Percentiles rank a stretch among this genome's conserved stretches.
Conservation (phyloP, 2,888 invertebrate species). For the Calameuta idolon region DNA sequence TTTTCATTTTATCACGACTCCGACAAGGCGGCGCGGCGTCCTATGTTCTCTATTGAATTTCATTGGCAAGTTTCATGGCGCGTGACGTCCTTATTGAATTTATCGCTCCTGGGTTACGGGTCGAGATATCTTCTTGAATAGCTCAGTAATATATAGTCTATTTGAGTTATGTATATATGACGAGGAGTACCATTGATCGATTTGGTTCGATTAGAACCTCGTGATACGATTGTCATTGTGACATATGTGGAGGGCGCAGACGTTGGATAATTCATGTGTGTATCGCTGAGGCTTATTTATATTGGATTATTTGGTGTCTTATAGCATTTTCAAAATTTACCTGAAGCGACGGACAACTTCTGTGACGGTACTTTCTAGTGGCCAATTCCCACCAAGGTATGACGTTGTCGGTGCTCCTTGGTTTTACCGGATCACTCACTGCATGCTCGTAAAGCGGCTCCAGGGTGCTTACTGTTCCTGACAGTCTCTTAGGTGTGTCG, state of each 20-base stretch:
- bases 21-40: background rate
- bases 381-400: slow-evolving; percentile 92
- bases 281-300: background rate
- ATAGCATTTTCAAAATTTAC: slow-evolving; percentile 56
- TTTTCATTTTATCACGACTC: background rate
- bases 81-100: background rate
- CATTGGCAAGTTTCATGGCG: background rate
- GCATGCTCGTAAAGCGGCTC: slow-evolving; percentile 67
- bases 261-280: background rate
- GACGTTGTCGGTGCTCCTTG: slow-evolving; percentile 48
- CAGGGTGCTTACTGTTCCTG: slow-evolving; percentile 56
- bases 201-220: background rate
- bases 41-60: background rate
- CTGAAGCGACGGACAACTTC: slow-evolving; percentile 85
- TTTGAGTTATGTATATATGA: background rate
- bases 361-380: slow-evolving; percentile 81
- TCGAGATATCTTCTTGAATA: background rate
- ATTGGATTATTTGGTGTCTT: background rate
- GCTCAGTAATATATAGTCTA: background rate
- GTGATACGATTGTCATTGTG: background rate
- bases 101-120: background rate
- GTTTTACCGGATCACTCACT: slow-evolving; percentile 63
- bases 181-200: background rate
- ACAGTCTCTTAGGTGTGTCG: slow-evolving; percentile 51
- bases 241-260: background rate